Conservation (phyloP, 2,113 vertebrate species). For the Lagopus leucura region DNA sequence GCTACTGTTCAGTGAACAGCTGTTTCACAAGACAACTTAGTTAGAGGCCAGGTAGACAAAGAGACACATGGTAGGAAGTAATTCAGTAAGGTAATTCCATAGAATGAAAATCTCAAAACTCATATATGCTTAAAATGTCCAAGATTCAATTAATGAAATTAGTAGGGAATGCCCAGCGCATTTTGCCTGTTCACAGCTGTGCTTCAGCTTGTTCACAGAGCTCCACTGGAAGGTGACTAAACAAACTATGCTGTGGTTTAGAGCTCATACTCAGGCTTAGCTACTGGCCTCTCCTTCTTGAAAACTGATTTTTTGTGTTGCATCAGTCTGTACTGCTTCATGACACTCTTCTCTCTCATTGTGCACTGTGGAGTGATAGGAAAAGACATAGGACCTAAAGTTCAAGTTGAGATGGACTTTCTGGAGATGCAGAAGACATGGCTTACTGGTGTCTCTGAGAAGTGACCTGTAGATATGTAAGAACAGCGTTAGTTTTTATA, state of each 20-base stretch:
- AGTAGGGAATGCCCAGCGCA: neutral
- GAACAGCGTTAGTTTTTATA: neutral
- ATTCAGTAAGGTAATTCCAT: neutral
- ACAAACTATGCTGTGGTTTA: accelerated
- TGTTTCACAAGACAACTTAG: neutral
- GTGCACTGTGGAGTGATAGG: neutral
- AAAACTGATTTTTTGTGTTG: accelerated
- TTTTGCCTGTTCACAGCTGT: neutral
- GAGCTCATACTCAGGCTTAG: neutral
- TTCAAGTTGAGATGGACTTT: neutral
- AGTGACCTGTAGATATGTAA: neutral
- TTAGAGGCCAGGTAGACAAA: conserved; percentile 21
- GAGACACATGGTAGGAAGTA: neutral
- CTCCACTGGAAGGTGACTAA: neutral
- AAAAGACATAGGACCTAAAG: neutral
- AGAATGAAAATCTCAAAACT: neutral
- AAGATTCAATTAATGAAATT: neutral
- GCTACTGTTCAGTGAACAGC: conserved; percentile 1
- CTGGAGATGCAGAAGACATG: neutral
- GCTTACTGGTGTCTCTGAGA: neutral
- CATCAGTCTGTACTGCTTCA: neutral
- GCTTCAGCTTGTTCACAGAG: neutral
- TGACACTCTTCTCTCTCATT: neutral
- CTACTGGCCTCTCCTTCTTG: neutral
- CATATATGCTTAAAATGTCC: neutral